Evolutionary conservation across 2,888 invertebrate genomes (phyloP), one percentile per base, ranked within the genome.

Genomic region (Folsomia manolachei): DNA sequence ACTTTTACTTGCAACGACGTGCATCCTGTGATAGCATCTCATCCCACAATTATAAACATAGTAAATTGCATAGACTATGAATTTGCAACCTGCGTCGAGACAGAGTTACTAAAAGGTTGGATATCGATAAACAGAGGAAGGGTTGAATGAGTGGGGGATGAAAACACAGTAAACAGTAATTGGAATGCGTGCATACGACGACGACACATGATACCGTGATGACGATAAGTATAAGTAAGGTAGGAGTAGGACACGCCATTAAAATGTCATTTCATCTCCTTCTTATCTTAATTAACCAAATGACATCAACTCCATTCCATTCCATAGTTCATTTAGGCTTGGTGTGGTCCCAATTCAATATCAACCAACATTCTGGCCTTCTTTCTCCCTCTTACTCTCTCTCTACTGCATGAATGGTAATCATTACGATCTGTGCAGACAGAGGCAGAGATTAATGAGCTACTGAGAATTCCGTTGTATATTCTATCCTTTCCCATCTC

Each of bases 211-310:
- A n/a, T n/a, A n/a, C n/a, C n/a, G n/a, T 39, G 39, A 4, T 39
- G 39, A 14, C 39, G 4, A 39, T 14, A 9, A 39, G 39, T 14
- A 39, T n/a, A n/a, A n/a, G 23, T 23, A 21, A 25, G 7, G 11
- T 24, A 25, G 67, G 65, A 64, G 61, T 61, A 70, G 63, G 39
- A 67, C 26, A 68, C 64, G 68, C 75, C 76, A 76, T 76, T 76
- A 76, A 75, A 72, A 70, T 74, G 73, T 72, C 76, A 74, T 74
- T 75, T 74, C 73, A 72, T 71, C 74, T 71, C 69, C 76, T n/a
- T n/a, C n/a, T 76, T 76, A 76, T 76, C 76, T 76, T 76, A 76
- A 76, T 74, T 76, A 76, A 76, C 76, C 74, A 76, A 76, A 71
- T 76, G 74, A 69, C 69, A 69, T 56, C 26, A 67, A 67, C 70